Evolutionary conservation across 2,113 vertebrate genomes (phyloP).

Genomic region (Boulengeromyrus knoepffleri): DNA sequence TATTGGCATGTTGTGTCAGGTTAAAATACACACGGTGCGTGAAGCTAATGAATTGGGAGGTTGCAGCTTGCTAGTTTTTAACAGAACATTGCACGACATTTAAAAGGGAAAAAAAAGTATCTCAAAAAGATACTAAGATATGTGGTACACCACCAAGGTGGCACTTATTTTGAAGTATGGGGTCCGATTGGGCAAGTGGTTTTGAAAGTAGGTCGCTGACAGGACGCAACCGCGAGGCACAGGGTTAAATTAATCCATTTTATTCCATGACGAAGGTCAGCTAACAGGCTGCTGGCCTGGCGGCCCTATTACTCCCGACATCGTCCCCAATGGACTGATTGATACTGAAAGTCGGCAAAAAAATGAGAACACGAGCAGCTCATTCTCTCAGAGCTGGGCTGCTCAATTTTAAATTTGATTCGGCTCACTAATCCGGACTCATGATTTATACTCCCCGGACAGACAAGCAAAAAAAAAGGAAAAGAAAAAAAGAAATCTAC

Average conservation of each 20-base stretch:
- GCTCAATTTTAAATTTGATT: neutral
- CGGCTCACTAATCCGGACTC: neutral
- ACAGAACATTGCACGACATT: neutral
- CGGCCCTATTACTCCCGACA: neutral
- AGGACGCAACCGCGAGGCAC: neutral
- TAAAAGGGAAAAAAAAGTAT: neutral
- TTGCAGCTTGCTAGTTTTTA: neutral
- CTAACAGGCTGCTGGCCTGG: neutral
- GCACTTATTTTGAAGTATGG: neutral
- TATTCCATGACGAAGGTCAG: neutral
- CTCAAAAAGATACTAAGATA: neutral
- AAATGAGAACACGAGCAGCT: neutral
- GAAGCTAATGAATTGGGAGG: neutral
- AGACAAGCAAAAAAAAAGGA: neutral
- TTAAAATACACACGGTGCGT: neutral
- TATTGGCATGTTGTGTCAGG: neutral
- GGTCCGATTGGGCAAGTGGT: neutral
- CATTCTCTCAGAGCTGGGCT: neutral
- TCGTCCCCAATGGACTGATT: neutral
- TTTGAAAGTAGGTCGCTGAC: neutral
- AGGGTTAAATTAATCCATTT: neutral
- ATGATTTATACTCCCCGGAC: neutral
- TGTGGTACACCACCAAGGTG: neutral
- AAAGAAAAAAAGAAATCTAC: neutral
- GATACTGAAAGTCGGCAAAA: constrained; percentile 2